Base-by-base conservation (phyloP, 2,113 vertebrate species). In the Rhinogobius similis region DNA sequence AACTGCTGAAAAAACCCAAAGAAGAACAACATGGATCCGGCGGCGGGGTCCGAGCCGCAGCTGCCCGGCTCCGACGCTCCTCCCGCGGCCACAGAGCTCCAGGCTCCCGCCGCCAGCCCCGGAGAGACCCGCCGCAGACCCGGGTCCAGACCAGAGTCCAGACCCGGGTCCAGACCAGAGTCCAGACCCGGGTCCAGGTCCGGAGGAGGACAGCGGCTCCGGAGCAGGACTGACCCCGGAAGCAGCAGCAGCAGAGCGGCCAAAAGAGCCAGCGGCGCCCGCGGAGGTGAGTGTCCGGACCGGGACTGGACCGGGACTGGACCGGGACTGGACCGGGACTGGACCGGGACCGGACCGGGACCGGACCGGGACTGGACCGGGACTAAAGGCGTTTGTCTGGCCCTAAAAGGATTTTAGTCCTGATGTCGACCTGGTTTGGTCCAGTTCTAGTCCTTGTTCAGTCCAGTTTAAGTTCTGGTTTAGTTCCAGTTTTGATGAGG, bases 171-270 rank as follows among this genome's bases (percentile, higher is more conserved):
- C 48, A 21, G 50, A 91, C 5, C 44, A 39, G 38, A 10, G 1
- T 11, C 89, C 86, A 50, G 91, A 91, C 68, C 92, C 89, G n/a
- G 89, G n/a, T n/a, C n/a, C n/a, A n/a, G n/a, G n/a, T n/a, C n/a
- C n/a, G n/a, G 87, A 70, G 85, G 39, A 85, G 79, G 32, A 36
- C 44, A 86, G 91, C 76, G 78, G 87, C 76, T 86, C 87, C 63
- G 88, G 86, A 62, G 56, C 86, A 77, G 84, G 77, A 75, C 85
- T 85, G 68, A 85, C 59, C 77, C 46, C 67, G 75, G 38, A 73
- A 81, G 72, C 81, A 75, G 74, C 70, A 79, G 76, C 77, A 86
- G 87, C 65, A 89, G 86, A 65, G 61, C 86, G 78, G 85, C 73
- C 70, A 81, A 41, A 11, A 85, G 86, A 68, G 82, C 84, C 68